Evolutionary conservation across 2,888 invertebrate species (phyloP).

Genomic region (Pollenia amentaria): DNA sequence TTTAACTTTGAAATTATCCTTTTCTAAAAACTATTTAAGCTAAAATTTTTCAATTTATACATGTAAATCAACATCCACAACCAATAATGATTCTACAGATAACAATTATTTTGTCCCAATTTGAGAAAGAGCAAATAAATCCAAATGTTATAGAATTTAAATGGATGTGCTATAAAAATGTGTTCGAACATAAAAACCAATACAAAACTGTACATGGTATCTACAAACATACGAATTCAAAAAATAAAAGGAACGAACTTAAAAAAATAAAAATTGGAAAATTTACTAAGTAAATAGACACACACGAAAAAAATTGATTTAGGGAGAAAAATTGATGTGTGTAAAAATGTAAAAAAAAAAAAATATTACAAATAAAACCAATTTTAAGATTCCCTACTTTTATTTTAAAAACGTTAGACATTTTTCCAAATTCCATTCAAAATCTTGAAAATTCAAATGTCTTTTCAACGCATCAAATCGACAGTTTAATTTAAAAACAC

Average conservation of each 20-base stretch:
- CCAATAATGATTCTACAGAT: constrained; percentile 33
- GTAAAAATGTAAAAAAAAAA: constrained; percentile 18
- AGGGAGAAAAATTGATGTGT: constrained; percentile 12
- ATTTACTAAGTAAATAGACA: constrained; percentile 59
- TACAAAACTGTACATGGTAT: too few relatives aligned
- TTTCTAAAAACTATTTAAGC: not conserved
- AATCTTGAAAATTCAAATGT: too few relatives aligned
- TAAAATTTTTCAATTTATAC: not conserved
- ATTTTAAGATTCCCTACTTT: not conserved
- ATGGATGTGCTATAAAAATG: constrained; percentile 57
- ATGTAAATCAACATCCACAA: constrained; percentile 34
- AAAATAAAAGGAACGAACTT: not conserved
- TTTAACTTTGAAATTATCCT: too few relatives aligned
- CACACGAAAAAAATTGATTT: constrained; percentile 45
- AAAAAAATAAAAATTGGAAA: constrained; percentile 43
- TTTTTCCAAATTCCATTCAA: too few relatives aligned
- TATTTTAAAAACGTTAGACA: too few relatives aligned
- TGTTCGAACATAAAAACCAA: not conserved
- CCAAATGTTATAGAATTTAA: constrained; percentile 61
- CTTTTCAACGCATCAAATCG: too few relatives aligned
- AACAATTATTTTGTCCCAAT: constrained; percentile 56
- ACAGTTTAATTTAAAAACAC: too few relatives aligned
- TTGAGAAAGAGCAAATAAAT: constrained; percentile 55
- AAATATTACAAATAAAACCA: not conserved
- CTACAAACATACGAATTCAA: not conserved